Evolutionary conservation across 2,888 invertebrate species (phyloP), one percentile per base, ranked within the genome.

Genomic region (Hemistola chrysoprasaria): DNA sequence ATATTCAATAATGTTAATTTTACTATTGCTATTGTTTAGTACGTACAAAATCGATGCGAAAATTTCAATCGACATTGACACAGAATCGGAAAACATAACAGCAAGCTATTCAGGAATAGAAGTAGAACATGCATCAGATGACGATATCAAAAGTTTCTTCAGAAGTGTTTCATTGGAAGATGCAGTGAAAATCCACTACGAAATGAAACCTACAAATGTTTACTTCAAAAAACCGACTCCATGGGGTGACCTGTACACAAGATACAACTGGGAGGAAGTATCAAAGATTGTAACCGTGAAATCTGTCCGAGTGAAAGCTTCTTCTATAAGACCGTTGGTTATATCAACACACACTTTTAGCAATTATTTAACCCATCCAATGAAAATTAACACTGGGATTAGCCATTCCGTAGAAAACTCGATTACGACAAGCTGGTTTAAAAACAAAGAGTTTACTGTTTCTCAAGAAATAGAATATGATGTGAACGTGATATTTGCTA

Each of bases 311-410:
- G 44, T 80, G 0, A 72, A 62, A 36, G 48, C 33, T 7, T 24
- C 70, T 0, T 51, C 37, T 1, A 69, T 56, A 11, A 58, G 64
- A 11, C 74, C 75, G 0, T 47, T 70, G 0, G 46, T 73, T 9
- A 57, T 85, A 1, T 32, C 71, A 11, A 63, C 72, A 0, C 76
- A 84, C 20, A 71, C 80, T 22, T 83, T 84, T 10, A 73, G 77
- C 3, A 85, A 85, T 36, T 25, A 37, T 1, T 78, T 73, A 0
- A 75, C 75, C 32, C 65, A 62, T 11, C 65, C 77, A 0, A 62
- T 82, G 1, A 84, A 82, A 73, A 78, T 82, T 0, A 84, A 78
- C 25, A 73, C 84, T 0, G 82, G 77, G 0, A 71, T 85, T 9
- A 76, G 68, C 22, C 82, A 83, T 24, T 61, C 67, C 0, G 71